Evolutionary conservation across 2,888 invertebrate species (phyloP).

Genomic region (Nipponacmea schrenckii): DNA sequence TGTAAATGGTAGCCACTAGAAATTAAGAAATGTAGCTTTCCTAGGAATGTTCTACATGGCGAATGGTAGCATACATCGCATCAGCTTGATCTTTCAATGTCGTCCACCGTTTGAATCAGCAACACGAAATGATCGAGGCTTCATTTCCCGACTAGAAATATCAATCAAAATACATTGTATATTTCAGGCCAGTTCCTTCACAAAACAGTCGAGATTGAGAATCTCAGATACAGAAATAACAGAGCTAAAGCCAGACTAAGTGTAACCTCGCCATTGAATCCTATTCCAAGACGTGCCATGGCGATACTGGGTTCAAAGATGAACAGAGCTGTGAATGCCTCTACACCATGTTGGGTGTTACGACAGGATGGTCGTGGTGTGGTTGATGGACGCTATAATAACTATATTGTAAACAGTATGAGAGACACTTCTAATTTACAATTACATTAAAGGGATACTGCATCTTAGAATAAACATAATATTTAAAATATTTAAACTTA

Average conservation of each 20-base stretch:
- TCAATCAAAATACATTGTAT: no score
- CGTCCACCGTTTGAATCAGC: no score
- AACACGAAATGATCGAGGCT: no score
- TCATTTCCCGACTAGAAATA: no score
- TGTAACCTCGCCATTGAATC: conserved; percentile 19
- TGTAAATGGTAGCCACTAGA: no score
- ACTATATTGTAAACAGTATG: conserved; percentile 41
- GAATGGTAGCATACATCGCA: no score
- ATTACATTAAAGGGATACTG: no score
- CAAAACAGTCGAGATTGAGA: conserved; percentile 27
- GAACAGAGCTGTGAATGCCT: conserved; percentile 46
- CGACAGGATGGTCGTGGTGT: conserved; percentile 46
- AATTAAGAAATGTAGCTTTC: no score
- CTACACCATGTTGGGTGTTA: conserved; percentile 53
- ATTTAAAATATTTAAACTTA: no score
- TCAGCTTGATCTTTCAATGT: no score
- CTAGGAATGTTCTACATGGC: no score
- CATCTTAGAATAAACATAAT: no score
- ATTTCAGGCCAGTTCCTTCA: conserved; percentile 34
- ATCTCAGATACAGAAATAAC: conserved; percentile 22
- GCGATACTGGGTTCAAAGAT: conserved; percentile 48
- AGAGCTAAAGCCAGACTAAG: conserved; percentile 26
- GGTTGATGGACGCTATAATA: conserved; percentile 47
- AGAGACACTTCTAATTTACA: conserved; percentile 11
- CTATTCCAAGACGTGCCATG: conserved; percentile 25